Conservation (phyloP, 2,888 invertebrate species). For the Drosophila picticornis region DNA sequence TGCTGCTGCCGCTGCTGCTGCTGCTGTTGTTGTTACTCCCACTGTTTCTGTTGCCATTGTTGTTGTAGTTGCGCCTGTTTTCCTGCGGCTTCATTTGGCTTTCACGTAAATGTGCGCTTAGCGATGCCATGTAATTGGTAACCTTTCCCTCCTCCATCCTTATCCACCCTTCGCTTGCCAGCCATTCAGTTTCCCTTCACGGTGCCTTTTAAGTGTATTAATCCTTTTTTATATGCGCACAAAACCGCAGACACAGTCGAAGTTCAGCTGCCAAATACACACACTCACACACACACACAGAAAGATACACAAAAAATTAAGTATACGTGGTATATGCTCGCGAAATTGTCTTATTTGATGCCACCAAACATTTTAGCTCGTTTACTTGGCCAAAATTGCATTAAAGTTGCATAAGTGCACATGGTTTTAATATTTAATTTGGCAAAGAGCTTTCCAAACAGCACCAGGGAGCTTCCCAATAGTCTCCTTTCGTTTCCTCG, state of each 20-base stretch:
- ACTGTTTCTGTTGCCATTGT: conserved; percentile 22
- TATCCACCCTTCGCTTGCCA: conserved; percentile 8
- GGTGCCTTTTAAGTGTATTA: conserved; percentile 75
- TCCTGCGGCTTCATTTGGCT: conserved; percentile 74
- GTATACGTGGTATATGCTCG: conserved; percentile 63
- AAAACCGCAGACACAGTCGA: conserved; percentile 41
- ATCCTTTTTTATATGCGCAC: conserved; percentile 78
- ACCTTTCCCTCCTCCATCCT: conserved; percentile 16
- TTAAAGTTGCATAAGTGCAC: conserved; percentile 82
- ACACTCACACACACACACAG: conserved; percentile 4
- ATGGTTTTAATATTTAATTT: conserved; percentile 82
- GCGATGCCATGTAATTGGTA: conserved; percentile 73
- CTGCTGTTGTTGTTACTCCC: background rate
- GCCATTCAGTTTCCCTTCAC: conserved; percentile 4
- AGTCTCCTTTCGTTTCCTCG: background rate
- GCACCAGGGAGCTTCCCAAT: conserved; percentile 29
- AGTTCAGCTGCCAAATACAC: conserved; percentile 29
- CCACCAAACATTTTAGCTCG: conserved; percentile 55
- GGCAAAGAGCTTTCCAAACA: conserved; percentile 77
- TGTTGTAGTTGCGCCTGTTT: conserved; percentile 36
- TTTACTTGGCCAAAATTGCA: conserved; percentile 80
- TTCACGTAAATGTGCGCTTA: conserved; percentile 80
- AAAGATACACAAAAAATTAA: conserved; percentile 57
- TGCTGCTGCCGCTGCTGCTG: background rate
- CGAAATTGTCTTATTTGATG: conserved; percentile 67